Conservation (phyloP, 2,797 vertebrate genomes). For the Enteromius treurensis region DNA sequence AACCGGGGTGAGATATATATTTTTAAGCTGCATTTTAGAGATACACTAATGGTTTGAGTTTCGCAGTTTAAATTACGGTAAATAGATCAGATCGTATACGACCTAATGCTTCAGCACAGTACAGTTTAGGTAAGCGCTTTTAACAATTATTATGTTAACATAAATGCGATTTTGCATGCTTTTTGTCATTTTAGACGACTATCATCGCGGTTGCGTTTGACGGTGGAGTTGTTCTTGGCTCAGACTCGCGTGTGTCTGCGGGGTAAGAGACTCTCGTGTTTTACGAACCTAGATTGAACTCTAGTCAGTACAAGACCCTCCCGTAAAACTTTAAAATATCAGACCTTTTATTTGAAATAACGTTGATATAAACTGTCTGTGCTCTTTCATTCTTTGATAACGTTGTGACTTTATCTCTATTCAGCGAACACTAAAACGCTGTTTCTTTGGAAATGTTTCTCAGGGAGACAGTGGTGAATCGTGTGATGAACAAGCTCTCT, state of each 20-base stretch:
- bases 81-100: too few relatives aligned
- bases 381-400: not conserved
- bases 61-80: not conserved
- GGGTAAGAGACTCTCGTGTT: constrained; percentile 73
- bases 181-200: constrained; percentile 77
- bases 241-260: constrained; percentile 89
- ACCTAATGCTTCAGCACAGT: too few relatives aligned
- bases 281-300: too few relatives aligned
- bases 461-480: constrained; percentile 78
- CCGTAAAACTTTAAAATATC: not conserved
- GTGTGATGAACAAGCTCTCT: constrained; percentile 88
- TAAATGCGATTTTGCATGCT: too few relatives aligned
- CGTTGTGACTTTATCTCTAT: not conserved
- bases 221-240: constrained; percentile 85
- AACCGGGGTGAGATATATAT: constrained; percentile 71
- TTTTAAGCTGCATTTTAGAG: not conserved
- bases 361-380: not conserved
- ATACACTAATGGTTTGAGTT: not conserved
- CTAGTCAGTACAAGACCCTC: too few relatives aligned
- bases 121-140: not conserved
- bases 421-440: not conserved
- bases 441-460: not conserved
- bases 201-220: constrained; percentile 85
- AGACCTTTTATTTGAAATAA: not conserved
- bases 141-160: not conserved